These are phyloP conservation scores for Drosophila buzzatii DNA, from an alignment of 2,888 invertebrate genomes.

Conservation along the genomic window DNA sequence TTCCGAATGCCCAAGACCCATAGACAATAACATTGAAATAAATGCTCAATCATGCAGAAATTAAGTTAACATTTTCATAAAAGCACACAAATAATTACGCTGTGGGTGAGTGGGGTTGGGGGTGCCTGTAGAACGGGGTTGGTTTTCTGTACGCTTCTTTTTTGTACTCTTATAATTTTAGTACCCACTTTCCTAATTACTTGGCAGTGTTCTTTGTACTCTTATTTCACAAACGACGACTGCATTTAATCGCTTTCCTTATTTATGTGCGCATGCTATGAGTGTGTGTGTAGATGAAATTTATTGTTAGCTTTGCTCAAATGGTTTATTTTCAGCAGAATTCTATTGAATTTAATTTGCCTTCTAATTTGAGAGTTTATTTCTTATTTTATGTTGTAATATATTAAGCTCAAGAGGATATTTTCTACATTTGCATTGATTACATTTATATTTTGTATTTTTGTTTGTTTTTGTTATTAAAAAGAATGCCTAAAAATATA, in stretches of 20 bases:
- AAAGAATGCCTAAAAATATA: no score
- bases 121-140: background rate
- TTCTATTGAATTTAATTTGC: conserved; percentile 29
- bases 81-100: conserved; percentile 55
- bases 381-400: background rate
- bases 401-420: background rate
- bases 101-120: background rate
- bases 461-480: background rate
- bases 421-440: background rate
- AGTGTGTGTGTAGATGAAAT: conserved; percentile 25
- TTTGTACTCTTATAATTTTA: conserved; percentile 58
- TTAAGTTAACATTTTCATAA: conserved; percentile 71
- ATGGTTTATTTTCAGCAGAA: conserved; percentile 12
- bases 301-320: conserved; percentile 32
- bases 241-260: conserved; percentile 56
- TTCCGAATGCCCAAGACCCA: conserved; percentile 37
- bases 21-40: conserved; percentile 69
- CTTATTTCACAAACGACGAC: conserved; percentile 24
- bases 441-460: background rate
- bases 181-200: conserved; percentile 70
- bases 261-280: conserved; percentile 19
- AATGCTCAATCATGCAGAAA: conserved; percentile 75
- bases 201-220: conserved; percentile 40
- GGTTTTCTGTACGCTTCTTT: background rate
- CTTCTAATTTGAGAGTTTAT: background rate